Evolutionary conservation across 2,888 invertebrate genomes (phyloP), one percentile per base, ranked within the genome.

Genomic region (Nomada fabriciana): DNA sequence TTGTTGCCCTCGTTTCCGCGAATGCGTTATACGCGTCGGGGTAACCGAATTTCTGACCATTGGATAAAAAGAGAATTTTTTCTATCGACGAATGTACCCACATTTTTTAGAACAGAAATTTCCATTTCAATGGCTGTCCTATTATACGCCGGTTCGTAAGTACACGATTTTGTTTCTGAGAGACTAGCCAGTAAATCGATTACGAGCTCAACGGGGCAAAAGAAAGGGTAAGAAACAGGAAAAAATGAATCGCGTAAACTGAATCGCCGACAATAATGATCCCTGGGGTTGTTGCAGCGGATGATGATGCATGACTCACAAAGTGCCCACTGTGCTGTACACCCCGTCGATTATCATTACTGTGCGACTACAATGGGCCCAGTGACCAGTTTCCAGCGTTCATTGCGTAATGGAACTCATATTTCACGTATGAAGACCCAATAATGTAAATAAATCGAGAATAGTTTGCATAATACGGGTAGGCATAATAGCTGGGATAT

Each of bases 321-420:
- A 88, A 88, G 84, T 88, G 85, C 86, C 76, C 86, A 86, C 83
- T 83, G 82, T 82, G 73, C 81, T 80, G 86, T 84, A 78, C 88
- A 84, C 81, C 84, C 85, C 81, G 84, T 64, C 87, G 86, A 88
- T 87, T 87, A 87, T 86, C 82, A 87, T 85, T 87, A 87, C 79
- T 61, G 74, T 67, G 29, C 43, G 69, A 68, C 53, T 76, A 84
- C 83, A 84, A 84, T 84, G 83, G 83, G 53, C 50, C 71, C 82
- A 83, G 43, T 82, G 83, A 82, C 74, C 83, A 83, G 82, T 82
- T 72, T 68, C 71, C 53, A 71, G 61, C 60, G 72, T 75, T 75
- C 70, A 75, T 72, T 82, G 70, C 52, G 74, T 68, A 75, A 82
- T 78, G 75, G 75, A 77, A 74, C 70, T 74, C 73, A 76, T 77